A percentile compares a stretch with the other conserved stretches of the same genome.
Conservation (phyloP, 2,797 vertebrate species). For the Masticophis lateralis region DNA sequence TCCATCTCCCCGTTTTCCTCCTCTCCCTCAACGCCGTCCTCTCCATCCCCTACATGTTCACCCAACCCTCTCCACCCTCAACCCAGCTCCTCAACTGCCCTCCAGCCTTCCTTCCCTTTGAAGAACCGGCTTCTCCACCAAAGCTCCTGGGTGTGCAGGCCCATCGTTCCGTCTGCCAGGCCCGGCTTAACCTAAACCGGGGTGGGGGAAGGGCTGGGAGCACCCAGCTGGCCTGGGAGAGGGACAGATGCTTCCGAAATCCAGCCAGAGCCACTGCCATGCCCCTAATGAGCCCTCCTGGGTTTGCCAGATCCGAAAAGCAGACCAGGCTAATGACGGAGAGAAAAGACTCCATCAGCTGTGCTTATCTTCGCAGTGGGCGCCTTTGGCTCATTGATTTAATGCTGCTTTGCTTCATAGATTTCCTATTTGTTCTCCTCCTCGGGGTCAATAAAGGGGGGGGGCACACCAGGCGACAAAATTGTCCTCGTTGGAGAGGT, state of each 20-base stretch:
- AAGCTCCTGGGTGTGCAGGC: neutral
- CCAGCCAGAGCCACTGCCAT: constrained; percentile 31
- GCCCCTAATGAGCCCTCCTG: constrained; percentile 51
- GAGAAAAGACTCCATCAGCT: neutral
- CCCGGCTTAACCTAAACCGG: neutral
- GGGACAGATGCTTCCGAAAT: neutral
- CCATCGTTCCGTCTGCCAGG: neutral
- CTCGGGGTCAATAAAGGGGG: neutral
- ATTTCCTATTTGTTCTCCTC: constrained; percentile 14
- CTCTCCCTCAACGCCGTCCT: neutral
- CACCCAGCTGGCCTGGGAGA: neutral
- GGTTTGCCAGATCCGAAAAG: constrained; percentile 46
- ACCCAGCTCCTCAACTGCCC: neutral
- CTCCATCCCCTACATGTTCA: neutral
- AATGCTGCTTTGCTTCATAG: constrained; percentile 29
- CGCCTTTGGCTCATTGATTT: constrained; percentile 22
- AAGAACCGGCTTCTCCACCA: neutral
- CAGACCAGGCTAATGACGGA: constrained; percentile 1
- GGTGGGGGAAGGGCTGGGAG: neutral
- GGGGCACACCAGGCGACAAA: fast-evolving
- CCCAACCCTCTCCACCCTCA: neutral
- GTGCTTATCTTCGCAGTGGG: constrained; percentile 44
- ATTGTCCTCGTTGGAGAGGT: neutral
- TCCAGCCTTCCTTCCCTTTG: no score
- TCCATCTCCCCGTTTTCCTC: neutral